Evolutionary conservation across 2,113 vertebrate species (phyloP), one percentile per base, ranked within the genome.

Genomic region (Neodontobutis hainanensis): DNA sequence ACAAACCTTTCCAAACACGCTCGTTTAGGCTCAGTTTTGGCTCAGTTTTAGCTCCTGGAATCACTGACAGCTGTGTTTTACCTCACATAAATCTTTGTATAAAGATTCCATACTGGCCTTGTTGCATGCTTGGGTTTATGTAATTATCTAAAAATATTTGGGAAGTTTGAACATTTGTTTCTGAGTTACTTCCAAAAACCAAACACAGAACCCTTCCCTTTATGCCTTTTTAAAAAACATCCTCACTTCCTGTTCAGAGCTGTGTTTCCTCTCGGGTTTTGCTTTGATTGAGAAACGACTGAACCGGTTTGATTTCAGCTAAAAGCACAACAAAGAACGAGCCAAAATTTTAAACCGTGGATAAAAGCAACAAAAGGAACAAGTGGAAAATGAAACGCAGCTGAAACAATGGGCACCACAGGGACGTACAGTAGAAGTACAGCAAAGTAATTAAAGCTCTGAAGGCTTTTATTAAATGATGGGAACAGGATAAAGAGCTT

Each of bases 321-420:
- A 53, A 53, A 53, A 12, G 51, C 51, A 11, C 34, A 4, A 38
- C 52, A 55, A 55, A 14, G 51, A 53, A 55, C 52, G 35, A 11
- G 5, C 32, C 34, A 12, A 38, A 55, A 36, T 14, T 55, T 55
- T 55, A 55, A 55, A 55, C 52, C 2, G 34, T 3, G 32, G 52
- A 36, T 55, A 55, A 55, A 55, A 55, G 52, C 32, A 11, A 55
- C n/a, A n/a, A n/a, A n/a, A n/a, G n/a, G 52, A 55, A 34, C 27
- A 34, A 55, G 34, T 36, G 51, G 11, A 10, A 34, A 34, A 32
- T 12, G 27, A 36, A 53, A 53, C 11, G 50, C 27, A 4, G 50
- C 27, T 53, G 11, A 53, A 35, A 53, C 51, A 53, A 53, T 36
- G 51, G 10, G 11, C 11, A 53, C 27, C 51, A 27, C 51, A 11